Evolutionary conservation across 2,888 invertebrate genomes (phyloP).

Genomic region (Theretra japonica): DNA sequence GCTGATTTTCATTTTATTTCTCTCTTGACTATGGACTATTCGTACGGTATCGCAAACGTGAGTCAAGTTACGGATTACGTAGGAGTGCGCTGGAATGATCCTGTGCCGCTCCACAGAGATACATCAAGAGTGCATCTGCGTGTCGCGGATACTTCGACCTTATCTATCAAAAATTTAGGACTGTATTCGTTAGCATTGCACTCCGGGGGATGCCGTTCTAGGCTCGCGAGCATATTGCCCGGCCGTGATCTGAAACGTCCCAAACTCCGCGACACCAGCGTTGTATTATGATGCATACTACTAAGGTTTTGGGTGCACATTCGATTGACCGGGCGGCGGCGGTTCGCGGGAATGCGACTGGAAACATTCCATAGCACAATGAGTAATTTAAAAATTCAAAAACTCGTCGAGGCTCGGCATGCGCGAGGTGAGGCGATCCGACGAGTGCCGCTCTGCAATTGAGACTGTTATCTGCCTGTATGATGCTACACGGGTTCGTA

Average conservation of each 20-base stretch:
- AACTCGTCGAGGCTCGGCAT: constrained; percentile 80
- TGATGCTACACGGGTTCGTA: constrained; percentile 56
- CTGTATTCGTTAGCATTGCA: constrained; percentile 79
- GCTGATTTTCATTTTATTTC: constrained; percentile 39
- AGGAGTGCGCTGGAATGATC: constrained; percentile 65
- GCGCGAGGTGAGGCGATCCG: constrained; percentile 75
- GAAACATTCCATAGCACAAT: constrained; percentile 83
- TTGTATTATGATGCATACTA: constrained; percentile 69
- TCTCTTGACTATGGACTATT: constrained; percentile 43
- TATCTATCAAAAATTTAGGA: constrained; percentile 80
- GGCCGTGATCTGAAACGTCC: constrained; percentile 53
- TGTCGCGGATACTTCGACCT: constrained; percentile 73
- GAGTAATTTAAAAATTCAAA: constrained; percentile 86
- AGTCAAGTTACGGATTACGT: constrained; percentile 73
- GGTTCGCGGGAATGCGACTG: constrained; percentile 62
- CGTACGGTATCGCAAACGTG: constrained; percentile 57
- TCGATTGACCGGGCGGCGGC: constrained; percentile 58
- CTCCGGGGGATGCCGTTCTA: constrained; percentile 75
- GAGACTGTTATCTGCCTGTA: constrained; percentile 78
- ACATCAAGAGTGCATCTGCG: constrained; percentile 62
- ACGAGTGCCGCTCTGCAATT: constrained; percentile 78
- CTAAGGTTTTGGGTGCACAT: constrained; percentile 68
- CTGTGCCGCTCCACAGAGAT: constrained; percentile 58
- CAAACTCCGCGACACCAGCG: constrained; percentile 46
- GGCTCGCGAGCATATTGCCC: constrained; percentile 67